A percentile compares a stretch with the other conserved stretches of the same genome.
Conservation (phyloP, 2,888 invertebrate genomes). For the Callyntrura guangdongensis region DNA sequence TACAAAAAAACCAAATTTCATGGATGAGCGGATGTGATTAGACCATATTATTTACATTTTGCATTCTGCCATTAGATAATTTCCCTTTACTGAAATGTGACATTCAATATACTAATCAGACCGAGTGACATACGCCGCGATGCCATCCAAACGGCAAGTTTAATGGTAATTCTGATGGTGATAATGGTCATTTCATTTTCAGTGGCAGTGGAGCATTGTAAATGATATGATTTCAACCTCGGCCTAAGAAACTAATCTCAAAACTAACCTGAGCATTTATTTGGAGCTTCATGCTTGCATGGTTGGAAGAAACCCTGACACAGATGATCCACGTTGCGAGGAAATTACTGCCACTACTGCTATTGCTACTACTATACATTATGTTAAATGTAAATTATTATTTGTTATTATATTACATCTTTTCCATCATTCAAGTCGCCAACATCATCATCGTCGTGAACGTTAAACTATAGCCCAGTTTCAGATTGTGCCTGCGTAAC, state of each 20-base stretch:
- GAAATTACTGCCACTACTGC: slow-evolving; percentile 71
- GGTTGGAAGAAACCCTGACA: slow-evolving; percentile 77
- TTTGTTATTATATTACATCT: slow-evolving; percentile 63
- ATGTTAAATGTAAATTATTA: slow-evolving; percentile 49
- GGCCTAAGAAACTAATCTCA: slow-evolving; percentile 72
- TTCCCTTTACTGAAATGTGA: slow-evolving; percentile 55
- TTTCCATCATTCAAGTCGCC: slow-evolving; percentile 61
- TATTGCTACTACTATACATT: slow-evolving; percentile 5
- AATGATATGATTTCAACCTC: slow-evolving; percentile 71
- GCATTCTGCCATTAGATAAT: slow-evolving; percentile 1
- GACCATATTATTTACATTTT: slow-evolving; percentile 20
- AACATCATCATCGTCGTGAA: slow-evolving; percentile 10
- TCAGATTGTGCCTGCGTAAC: slow-evolving; percentile 53
- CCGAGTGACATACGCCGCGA: slow-evolving; percentile 62
- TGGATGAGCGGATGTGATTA: slow-evolving; percentile 68
- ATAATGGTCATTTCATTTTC: slow-evolving; percentile 78
- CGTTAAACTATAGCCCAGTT: slow-evolving; percentile 62
- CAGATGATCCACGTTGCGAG: slow-evolving; percentile 79
- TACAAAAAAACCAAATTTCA: slow-evolving; percentile 61
- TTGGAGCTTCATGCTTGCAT: slow-evolving; percentile 79
- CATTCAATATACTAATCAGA: slow-evolving; percentile 73
- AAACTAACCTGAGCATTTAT: slow-evolving; percentile 77
- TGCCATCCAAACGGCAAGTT: slow-evolving; percentile 48
- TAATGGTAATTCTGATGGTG: slow-evolving; percentile 38
- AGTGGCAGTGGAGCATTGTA: slow-evolving; percentile 75